Evolutionary conservation across 2,113 vertebrate species (phyloP).

Genomic region (Sphyrna mokarran): DNA sequence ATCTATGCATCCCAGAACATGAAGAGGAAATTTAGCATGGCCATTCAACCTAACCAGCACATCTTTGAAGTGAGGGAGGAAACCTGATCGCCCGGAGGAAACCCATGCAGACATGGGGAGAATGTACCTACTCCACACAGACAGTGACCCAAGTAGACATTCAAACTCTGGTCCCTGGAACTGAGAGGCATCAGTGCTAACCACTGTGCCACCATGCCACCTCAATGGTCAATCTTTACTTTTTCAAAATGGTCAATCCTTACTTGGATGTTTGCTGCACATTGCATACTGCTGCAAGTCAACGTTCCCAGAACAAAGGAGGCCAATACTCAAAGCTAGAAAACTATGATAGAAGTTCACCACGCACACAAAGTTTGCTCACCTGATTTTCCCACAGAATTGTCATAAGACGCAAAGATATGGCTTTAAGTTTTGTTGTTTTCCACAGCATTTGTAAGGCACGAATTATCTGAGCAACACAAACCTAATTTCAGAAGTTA

Average conservation of each 20-base stretch:
- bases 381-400: constrained; percentile 92
- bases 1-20: too few relatives aligned
- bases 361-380: constrained; percentile 22
- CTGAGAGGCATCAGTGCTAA: too few relatives aligned
- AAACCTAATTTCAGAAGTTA: constrained; percentile 61
- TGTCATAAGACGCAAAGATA: constrained; percentile 75
- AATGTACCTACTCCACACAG: too few relatives aligned
- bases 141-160: too few relatives aligned
- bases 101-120: too few relatives aligned
- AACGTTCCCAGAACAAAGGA: neutral
- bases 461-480: constrained; percentile 75
- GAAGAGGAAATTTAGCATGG: too few relatives aligned
- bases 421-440: constrained; percentile 65
- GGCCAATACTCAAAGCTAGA: neutral
- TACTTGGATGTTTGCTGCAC: neutral
- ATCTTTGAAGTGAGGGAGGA: too few relatives aligned
- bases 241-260: neutral
- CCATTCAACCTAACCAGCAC: too few relatives aligned
- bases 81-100: too few relatives aligned
- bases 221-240: too few relatives aligned
- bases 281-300: neutral
- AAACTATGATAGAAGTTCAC: neutral
- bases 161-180: too few relatives aligned
- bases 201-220: too few relatives aligned
- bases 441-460: constrained; percentile 70